A percentile compares a stretch with the other conserved stretches of the same genome.
Evolutionary conservation across 2,797 vertebrate genomes (phyloP).

Genomic region (Calcarius lapponicus): DNA sequence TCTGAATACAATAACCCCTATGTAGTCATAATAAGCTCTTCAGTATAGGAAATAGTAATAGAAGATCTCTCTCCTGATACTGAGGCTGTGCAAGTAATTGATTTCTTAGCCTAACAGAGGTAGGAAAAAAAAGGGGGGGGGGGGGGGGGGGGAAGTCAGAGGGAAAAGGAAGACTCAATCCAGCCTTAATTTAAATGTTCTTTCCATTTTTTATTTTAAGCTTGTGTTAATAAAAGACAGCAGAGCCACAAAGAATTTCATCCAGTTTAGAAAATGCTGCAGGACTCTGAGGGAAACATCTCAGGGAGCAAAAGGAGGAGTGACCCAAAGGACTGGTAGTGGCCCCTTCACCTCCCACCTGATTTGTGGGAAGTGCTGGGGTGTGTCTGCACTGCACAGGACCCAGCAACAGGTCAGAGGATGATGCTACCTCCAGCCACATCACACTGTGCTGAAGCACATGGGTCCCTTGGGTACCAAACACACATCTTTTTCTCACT

Average conservation of each 20-base stretch:
- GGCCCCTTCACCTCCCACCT: background rate
- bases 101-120: slow-evolving; percentile 21
- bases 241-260: background rate
- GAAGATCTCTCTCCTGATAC: slow-evolving; percentile 44
- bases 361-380: background rate
- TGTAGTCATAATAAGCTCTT: slow-evolving; percentile 45
- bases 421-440: background rate
- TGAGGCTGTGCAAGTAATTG: slow-evolving; percentile 43
- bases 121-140: background rate
- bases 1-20: slow-evolving; percentile 48
- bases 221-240: background rate
- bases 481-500: background rate
- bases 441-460: background rate
- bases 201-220: background rate
- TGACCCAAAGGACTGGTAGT: background rate
- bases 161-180: background rate
- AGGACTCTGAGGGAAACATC: background rate
- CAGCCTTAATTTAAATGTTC: background rate
- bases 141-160: background rate
- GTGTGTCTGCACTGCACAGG: background rate
- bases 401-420: background rate
- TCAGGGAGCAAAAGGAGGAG: background rate
- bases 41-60: slow-evolving; percentile 40
- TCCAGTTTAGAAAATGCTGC: background rate
- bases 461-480: rapidly evolving